Percentiles rank a stretch among this genome's conserved stretches.
Evolutionary conservation across 2,113 vertebrate species (phyloP).

Genomic region (Suncus etruscus): DNA sequence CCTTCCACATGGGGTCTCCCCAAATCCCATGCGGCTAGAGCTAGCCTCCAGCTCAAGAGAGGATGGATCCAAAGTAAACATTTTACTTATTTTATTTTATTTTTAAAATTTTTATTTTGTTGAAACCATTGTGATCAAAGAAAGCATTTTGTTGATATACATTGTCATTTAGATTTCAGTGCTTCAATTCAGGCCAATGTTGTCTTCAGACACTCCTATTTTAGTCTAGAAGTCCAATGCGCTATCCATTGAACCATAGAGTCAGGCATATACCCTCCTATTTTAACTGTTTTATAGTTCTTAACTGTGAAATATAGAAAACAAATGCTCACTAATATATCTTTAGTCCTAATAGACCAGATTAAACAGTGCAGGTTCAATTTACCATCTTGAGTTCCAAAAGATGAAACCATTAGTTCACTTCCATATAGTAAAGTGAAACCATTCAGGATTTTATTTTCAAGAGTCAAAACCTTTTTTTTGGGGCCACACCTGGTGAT

Average conservation of each 20-base stretch:
- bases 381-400: constrained; percentile 41
- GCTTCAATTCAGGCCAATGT: not conserved
- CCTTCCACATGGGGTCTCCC: no score
- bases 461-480: not conserved
- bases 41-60: no score
- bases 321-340: not conserved
- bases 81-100: no score
- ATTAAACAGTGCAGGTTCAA: not conserved
- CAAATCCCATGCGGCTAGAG: no score
- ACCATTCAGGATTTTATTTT: constrained; percentile 50
- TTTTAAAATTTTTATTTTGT: no score
- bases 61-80: not conserved
- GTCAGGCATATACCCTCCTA: not conserved
- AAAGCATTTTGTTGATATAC: constrained; percentile 48
- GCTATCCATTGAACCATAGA: no score
- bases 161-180: constrained; percentile 35
- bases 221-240: not conserved
- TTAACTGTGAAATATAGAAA: constrained; percentile 34
- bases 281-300: constrained; percentile 28
- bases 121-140: not conserved
- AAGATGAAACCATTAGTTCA: constrained; percentile 41
- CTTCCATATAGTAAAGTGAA: not conserved
- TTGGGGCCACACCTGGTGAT: no score
- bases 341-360: not conserved
- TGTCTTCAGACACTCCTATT: not conserved